Evolutionary conservation across 2,888 invertebrate genomes (phyloP), one percentile per base, ranked within the genome.

Genomic region (Phyllotreta striolata): DNA sequence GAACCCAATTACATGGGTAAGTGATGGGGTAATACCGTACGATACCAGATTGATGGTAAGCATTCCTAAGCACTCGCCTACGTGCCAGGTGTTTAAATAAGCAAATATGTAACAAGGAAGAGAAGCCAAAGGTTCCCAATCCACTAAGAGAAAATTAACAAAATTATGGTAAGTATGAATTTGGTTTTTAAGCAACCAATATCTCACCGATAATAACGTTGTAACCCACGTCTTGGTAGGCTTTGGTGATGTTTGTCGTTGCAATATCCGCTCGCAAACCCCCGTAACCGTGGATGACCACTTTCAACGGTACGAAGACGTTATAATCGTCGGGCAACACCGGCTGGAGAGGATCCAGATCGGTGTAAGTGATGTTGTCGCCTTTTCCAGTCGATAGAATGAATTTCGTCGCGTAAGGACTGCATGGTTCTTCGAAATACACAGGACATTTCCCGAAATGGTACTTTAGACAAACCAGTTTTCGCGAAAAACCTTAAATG

Each of bases 61-160:
- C 60, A 84, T 81, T 0, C 85, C 84, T 1, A 85, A 70, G 71
- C 87, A 87, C 63, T 84, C 80, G 0, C 86, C 87, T 0, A 86
- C 86, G 71, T 87, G 86, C 68, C 83, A 84, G 0, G 86, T 85
- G 72, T 87, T 87, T 54, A 84, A 78, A 4, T 85, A 86, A 0
- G 86, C 86, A 0, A 84, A 78, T 0, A 85, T 83, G 70, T 87
- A 88, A 70, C 87, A 88, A 0, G 87, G 87, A n/a, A 76, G 39
- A 13, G 68, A 46, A 0, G 85, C 82, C 34, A 87, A 72, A 3
- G 80, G 74, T 34, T 82, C 82, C 86, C 87, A 88, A 73, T 88
- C 86, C 6, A 87, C 83, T 64, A 82, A 80, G 74, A 75, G 43
- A 46, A 41, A 9, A 38, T 14, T 24, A 41, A 39, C 8, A 39